Evolutionary conservation across 1,140 invertebrate genomes (phyloP), one percentile per base, ranked within the genome.

Genomic region (Melitaea cinxia): DNA sequence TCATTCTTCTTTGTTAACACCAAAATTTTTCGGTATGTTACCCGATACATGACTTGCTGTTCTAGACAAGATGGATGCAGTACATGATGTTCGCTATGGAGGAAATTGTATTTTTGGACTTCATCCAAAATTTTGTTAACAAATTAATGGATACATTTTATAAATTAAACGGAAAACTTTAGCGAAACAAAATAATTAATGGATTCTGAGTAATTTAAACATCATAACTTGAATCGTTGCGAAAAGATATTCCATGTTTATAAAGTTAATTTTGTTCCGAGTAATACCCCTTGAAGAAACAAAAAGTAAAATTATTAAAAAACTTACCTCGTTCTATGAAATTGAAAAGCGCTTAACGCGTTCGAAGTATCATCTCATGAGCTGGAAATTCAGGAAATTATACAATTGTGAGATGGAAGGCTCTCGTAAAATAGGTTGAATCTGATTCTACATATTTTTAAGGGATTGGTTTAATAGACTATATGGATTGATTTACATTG

Each of bases 71-170:
- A 63, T 68, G 50, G 55, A 68, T 55, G 60, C 54, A 63, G 6
- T 52, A 23, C 10, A 42, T 45, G 54, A 57, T 61, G 15, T 53
- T 35, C 23, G 24, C 23, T 28, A 45, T 53, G 54, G 53, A 37
- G 58, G 42, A 61, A 49, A 68, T 62, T 53, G 47, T 19, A 42
- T 52, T 57, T 62, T 62, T 67, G 65, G 65, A 57, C 10, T 9
- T 23, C n/a, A 24, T 68, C 65, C 65, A 68, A 62, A 30, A 15
- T 33, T 50, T 45, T 39, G 30, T 54, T 61, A 55, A 56, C 19
- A 50, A 57, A 57, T 61, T 68, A 68, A 62, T 61, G 26, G 42
- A 62, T 42, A 52, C 23, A 61, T 66, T 54, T 54, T 28, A 57
- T 39, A 57, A 26, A 61, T 56, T 62, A 28, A 57, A 57, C 33